Evolutionary conservation across 2,888 invertebrate genomes (phyloP), one percentile per base, ranked within the genome.

Genomic region (Dorcus hopei): DNA sequence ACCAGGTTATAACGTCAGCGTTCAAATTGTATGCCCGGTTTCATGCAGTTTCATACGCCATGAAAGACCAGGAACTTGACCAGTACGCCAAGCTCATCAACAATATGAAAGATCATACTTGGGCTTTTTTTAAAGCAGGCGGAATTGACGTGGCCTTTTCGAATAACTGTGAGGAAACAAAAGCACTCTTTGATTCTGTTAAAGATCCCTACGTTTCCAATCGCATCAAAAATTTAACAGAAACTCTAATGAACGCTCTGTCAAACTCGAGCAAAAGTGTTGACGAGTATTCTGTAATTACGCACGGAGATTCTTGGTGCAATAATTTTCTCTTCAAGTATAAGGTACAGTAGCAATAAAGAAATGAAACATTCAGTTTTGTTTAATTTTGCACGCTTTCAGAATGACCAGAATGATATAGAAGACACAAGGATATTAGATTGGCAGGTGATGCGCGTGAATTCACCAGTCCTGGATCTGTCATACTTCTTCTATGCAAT

Each of bases 291-390:
- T 33, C 26, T 33, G 26, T 33, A 33, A 33, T 33, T 52, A 26
- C 47, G 38, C 33, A 8, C 9, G 2, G 54, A 57, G 57, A 58
- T 51, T 57, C 57, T 49, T 53, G 54, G 26, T 61, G 54, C 16
- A 33, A 33, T 7, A 33, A 33, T 33, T 33, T 33, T 7, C 26
- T 33, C 26, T 33, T 33, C 26, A 33, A 63, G 61, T 47, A 59
- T 61, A 38, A 58, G 61, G 54, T 61, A 53, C 43, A 38, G 54
- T 54, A 45, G 49, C 11, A 7, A 65, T 68, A 47, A 71, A 70
- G 52, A 58, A 69, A 39, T 51, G 70, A n/a, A 70, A 68, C 49
- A 65, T 66, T 33, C 69, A 69, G 55, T 52, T 54, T 38, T 9
- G 14, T 26, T n/a, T 11, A n/a, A 11, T n/a, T 19, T 11, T 19